phyloP scores from a whole-genome alignment of 2,888 invertebrate species.

The Phortica magna region DNA sequence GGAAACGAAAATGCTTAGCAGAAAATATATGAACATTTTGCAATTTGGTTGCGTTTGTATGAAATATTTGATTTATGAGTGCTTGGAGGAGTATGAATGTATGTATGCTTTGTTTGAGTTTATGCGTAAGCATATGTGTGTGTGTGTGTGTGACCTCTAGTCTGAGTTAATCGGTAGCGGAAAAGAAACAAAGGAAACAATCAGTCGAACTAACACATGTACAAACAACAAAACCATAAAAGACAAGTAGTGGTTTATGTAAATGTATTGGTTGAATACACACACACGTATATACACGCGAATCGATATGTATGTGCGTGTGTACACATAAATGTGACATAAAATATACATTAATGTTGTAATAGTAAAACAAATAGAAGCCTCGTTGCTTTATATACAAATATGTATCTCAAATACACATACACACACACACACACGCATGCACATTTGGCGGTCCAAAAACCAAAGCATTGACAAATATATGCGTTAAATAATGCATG shows the following conservation, averaged over 20 bases:
- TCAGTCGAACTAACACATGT: constrained; percentile 13
- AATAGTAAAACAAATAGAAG: not conserved
- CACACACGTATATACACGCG: constrained; percentile 8
- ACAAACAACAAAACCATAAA: not conserved
- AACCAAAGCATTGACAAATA: constrained; percentile 55
- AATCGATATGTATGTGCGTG: not conserved
- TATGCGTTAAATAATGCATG: constrained; percentile 43
- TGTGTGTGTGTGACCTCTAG: constrained; percentile 44
- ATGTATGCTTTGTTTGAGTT: not conserved
- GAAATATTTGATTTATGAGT: constrained; percentile 21
- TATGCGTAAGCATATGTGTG: constrained; percentile 45
- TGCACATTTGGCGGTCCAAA: not conserved
- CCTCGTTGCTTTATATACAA: not conserved
- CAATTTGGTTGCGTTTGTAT: not conserved
- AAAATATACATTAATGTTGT: not conserved
- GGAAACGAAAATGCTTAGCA: not conserved
- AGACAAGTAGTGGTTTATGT: not conserved
- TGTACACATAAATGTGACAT: not conserved
- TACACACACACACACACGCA: constrained; percentile 41
- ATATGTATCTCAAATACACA: not conserved
- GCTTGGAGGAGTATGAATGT: constrained; percentile 24
- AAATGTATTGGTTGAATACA: not conserved
- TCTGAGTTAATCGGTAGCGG: constrained; percentile 54
- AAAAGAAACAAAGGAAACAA: constrained; percentile 56
- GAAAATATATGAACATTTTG: not conserved